Evolutionary conservation across 1,140 invertebrate species (phyloP).

Genomic region (Neoseiulus cucumeris): DNA sequence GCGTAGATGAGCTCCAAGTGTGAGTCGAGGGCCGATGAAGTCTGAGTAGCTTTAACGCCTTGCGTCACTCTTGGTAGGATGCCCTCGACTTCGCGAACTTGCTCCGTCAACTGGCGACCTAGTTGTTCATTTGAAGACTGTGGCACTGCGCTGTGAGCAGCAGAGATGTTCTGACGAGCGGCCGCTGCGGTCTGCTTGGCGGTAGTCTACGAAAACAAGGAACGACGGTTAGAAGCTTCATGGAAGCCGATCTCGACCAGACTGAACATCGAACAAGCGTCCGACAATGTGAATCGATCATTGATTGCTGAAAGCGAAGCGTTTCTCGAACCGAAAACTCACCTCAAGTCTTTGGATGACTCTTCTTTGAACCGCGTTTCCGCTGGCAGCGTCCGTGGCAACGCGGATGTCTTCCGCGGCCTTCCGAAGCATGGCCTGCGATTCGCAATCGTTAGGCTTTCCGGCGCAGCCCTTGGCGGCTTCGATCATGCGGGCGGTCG

Average conservation of each 20-base stretch:
- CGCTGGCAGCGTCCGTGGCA: constrained; percentile 59
- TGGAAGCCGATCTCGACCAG: too few species aligned
- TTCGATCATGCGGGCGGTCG: constrained; percentile 75
- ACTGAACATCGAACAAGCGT: too few species aligned
- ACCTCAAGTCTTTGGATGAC: constrained; percentile 50
- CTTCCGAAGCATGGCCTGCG: constrained; percentile 56
- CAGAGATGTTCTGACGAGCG: constrained; percentile 71
- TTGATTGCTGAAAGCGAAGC: too few species aligned
- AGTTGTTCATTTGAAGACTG: constrained; percentile 46
- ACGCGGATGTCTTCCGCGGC: constrained; percentile 78
- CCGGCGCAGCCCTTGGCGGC: constrained; percentile 76
- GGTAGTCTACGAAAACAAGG: constrained; percentile 30
- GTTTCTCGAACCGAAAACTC: constrained; percentile 16
- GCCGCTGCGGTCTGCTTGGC: constrained; percentile 68
- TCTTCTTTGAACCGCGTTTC: constrained; percentile 54
- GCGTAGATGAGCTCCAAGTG: constrained; percentile 66
- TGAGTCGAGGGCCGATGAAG: constrained; percentile 26
- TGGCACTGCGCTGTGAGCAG: constrained; percentile 41
- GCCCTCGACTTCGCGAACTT: constrained; percentile 38
- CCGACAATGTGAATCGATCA: too few species aligned
- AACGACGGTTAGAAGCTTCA: too few species aligned
- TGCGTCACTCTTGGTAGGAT: constrained; percentile 60
- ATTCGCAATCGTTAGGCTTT: constrained; percentile 55
- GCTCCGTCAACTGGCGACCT: constrained; percentile 47
- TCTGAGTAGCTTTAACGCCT: constrained; percentile 49